Evolutionary conservation across 1,140 invertebrate genomes (phyloP), one percentile per base, ranked within the genome.

Genomic region (Drusus annulatus): DNA sequence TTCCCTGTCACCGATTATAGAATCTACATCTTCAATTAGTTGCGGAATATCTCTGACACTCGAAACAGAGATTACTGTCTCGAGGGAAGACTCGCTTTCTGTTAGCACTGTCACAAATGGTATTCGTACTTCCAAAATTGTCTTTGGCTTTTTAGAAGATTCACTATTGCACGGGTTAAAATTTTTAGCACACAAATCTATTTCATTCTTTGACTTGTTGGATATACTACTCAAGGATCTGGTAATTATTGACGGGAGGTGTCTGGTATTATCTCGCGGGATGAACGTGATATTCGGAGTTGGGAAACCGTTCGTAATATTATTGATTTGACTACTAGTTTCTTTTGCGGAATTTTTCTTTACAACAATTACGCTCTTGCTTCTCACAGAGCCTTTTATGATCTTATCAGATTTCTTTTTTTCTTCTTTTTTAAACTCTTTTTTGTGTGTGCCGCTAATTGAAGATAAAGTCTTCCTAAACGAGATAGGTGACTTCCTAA

Each of bases 201-300:
- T 75, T 31, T 75, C 69, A 19, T 56, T 58, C 15, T 75, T 81
- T 23, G 45, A 74, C 17, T 36, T 73, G 25, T 25, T 69, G 16
- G 51, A 74, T 5, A 58, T 58, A 28, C 58, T 81, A 51, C 73
- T 75, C 54, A 83, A 21, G 8, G 79, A 83, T 13, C 73, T 54
- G 50, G 82, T 73, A 45, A 83, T 74, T 28, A 83, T 83, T 15
- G 76, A 71, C 28, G 82, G 82, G 7, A 83, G 79, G 19, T 45
- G 56, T 1, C 21, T 21, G 45, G 28, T 17, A 15, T n/a, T 58
- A 1, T 80, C 74, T n/a, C 68, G 56, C 6, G 31, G 54, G 58
- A 75, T 15, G 75, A 16, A 80, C 0, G 79, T 52, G n/a, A 50
- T 21, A 16, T 28, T 45, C 10, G 74, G 8, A 17, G 74, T 7